phyloP scores from a whole-genome alignment of 2,888 invertebrate genomes.

The Drosophila paramelanica region DNA sequence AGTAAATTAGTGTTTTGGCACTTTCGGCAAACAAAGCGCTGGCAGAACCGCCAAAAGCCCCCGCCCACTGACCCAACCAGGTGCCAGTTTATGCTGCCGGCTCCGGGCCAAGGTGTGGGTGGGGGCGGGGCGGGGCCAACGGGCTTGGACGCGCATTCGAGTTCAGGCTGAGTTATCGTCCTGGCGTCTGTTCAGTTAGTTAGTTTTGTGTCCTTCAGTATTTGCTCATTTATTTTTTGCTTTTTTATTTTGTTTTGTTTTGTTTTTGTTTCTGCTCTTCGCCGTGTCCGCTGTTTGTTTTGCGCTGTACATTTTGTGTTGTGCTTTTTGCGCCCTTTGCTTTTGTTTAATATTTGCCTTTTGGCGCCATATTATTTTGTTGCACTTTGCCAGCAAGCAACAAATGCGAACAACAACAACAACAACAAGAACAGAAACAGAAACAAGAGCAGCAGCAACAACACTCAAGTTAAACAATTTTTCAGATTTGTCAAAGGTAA shows the following conservation, averaged over 20 bases:
- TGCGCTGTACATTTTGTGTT: slow-evolving; percentile 48
- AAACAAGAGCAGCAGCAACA: slow-evolving; percentile 1
- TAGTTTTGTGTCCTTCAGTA: slow-evolving; percentile 68
- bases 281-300: slow-evolving; percentile 47
- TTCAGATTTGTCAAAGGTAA: slow-evolving; percentile 46
- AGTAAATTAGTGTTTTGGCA: slow-evolving; percentile 82
- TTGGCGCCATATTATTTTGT: slow-evolving; percentile 73
- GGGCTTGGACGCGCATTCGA: too few relatives aligned
- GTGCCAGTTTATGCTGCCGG: slow-evolving; percentile 70
- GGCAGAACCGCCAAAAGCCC: slow-evolving; percentile 9
- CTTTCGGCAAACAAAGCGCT: slow-evolving; percentile 76
- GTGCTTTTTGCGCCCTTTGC: slow-evolving; percentile 35
- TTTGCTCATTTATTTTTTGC: slow-evolving; percentile 6
- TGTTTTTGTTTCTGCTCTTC: slow-evolving; percentile 19
- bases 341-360: slow-evolving; percentile 72
- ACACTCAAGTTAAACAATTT: slow-evolving; percentile 44
- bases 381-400: slow-evolving; percentile 62
- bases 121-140: background rate
- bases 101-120: slow-evolving; percentile 7
- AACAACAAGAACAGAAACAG: slow-evolving; percentile 15
- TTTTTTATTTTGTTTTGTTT: slow-evolving; percentile 14
- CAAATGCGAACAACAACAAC: slow-evolving; percentile 31
- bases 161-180: slow-evolving; percentile 61
- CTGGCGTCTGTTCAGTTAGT: slow-evolving; percentile 68
- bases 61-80: slow-evolving; percentile 61